Evolutionary conservation across 2,113 vertebrate genomes (phyloP).

Genomic region (Brachirus orientalis): DNA sequence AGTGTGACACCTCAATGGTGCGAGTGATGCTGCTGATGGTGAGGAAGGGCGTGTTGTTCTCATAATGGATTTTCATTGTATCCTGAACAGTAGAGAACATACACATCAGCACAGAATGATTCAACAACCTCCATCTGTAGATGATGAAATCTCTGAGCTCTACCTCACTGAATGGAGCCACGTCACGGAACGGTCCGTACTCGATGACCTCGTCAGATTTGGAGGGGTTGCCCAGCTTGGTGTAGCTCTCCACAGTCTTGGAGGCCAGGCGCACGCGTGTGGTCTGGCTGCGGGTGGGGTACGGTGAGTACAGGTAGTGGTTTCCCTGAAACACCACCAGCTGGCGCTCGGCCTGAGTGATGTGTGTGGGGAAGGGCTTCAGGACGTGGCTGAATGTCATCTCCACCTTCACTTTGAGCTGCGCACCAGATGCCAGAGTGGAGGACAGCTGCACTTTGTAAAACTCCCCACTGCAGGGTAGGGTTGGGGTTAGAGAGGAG

Average conservation of each 20-base stretch:
- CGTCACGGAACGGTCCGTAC: slow-evolving; percentile 93
- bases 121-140: not conserved
- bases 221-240: slow-evolving; percentile 92
- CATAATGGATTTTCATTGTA: slow-evolving; percentile 93
- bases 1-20: slow-evolving; percentile 96
- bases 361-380: slow-evolving; percentile 92
- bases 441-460: slow-evolving; percentile 89
- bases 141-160: not conserved
- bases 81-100: slow-evolving; percentile 81
- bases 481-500: not conserved
- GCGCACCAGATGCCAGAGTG: slow-evolving; percentile 85
- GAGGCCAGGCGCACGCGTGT: slow-evolving; percentile 92
- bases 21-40: slow-evolving; percentile 94
- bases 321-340: slow-evolving; percentile 97
- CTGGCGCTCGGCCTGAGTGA: slow-evolving; percentile 96
- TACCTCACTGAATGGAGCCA: slow-evolving; percentile 92
- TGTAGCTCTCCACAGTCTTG: slow-evolving; percentile 94
- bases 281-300: slow-evolving; percentile 89
- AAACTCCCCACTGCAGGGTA: slow-evolving; percentile 86
- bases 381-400: slow-evolving; percentile 92
- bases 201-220: slow-evolving; percentile 92
- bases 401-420: slow-evolving; percentile 88
- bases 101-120: not conserved
- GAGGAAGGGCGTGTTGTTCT: slow-evolving; percentile 97
- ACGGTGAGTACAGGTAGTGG: slow-evolving; percentile 95